phyloP scores from a whole-genome alignment of 2,888 invertebrate species.

The Clitarchus hookeri region DNA sequence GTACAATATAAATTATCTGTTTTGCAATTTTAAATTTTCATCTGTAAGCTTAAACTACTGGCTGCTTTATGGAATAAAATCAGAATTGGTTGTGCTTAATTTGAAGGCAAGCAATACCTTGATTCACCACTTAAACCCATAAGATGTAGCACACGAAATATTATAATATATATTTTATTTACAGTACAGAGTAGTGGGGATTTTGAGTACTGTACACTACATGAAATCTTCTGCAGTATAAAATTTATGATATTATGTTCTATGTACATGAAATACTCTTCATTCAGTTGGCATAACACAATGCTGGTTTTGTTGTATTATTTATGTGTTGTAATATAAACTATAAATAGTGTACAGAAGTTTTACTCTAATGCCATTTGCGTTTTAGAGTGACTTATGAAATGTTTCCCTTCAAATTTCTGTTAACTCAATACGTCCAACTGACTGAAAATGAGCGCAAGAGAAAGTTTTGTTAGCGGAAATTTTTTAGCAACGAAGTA shows the following conservation, averaged over 20 bases:
- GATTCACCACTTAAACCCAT: neutral
- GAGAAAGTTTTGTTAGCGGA: neutral
- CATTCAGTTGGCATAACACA: neutral
- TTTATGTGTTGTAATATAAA: slow-evolving; percentile 8
- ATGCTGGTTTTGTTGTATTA: neutral
- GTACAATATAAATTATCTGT: neutral
- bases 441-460: neutral
- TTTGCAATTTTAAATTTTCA: neutral
- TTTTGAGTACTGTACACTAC: neutral
- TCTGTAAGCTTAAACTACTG: neutral
- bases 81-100: neutral
- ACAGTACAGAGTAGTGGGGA: neutral
- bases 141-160: neutral
- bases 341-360: neutral
- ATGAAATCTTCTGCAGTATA: neutral
- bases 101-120: neutral
- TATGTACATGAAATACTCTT: neutral
- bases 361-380: neutral
- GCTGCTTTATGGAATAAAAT: neutral
- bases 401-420: neutral
- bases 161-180: neutral
- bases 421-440: neutral
- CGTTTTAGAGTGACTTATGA: neutral
- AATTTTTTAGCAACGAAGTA: neutral
- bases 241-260: neutral